Evolutionary conservation across 2,888 invertebrate genomes (phyloP), one percentile per base, ranked within the genome.

Genomic region (Eugnorisma glareosa): DNA sequence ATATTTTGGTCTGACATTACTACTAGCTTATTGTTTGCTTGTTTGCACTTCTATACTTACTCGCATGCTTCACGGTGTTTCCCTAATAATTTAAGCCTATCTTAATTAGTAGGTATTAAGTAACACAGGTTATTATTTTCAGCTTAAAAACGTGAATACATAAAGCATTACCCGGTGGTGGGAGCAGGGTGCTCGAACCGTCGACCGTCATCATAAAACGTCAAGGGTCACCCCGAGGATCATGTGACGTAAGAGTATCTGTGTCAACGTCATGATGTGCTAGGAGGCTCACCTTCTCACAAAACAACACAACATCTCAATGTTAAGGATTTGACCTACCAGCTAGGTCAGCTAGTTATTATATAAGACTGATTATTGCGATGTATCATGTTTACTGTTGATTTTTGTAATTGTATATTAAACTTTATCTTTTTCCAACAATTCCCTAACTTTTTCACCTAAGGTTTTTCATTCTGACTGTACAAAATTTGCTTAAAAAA

Each of bases 151-250:
- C 59, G 40, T n/a, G 37, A 67, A 61, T 35, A 72, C 48, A 67
- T 69, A 51, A n/a, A 68, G 24, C 8, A 45, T 68, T 71, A 61
- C 31, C 24, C 57, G 18, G 40, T 59, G 7, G 45, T n/a, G 75
- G 43, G 48, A 45, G 70, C 35, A 59, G 51, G 51, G n/a, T 67
- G 35, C 45, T 76, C 66, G 37, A 64, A 28, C 51, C 54, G 72
- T 61, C 24, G 67, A 81, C 68, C 82, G 61, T 72, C 61, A 67
- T 77, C 74, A 75, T 70, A 64, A 61, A 67, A 24, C 51, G 40
- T 81, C 45, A 57, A 59, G 54, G 63, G 24, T 51, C 24, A 48
- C 43, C 8, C 0, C 43, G 57, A 43, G 11, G 35, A n/a, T 76
- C n/a, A n/a, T 18, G 40, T 61, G 40, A 69, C 68, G n/a, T n/a